phyloP scores from a whole-genome alignment of 2,888 invertebrate genomes.

The Autographa gamma region DNA sequence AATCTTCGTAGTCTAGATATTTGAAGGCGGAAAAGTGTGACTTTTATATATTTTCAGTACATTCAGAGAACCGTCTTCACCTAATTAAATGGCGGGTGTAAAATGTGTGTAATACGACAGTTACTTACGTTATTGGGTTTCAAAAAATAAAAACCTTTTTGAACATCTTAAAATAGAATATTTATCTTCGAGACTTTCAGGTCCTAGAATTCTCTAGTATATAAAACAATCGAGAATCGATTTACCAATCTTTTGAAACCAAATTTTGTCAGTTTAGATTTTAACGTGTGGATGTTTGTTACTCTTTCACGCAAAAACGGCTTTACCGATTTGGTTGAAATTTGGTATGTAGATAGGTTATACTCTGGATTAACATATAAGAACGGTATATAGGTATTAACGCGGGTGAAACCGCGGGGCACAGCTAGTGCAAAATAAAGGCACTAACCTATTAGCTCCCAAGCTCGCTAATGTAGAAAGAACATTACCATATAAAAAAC shows the following conservation, averaged over 20 bases:
- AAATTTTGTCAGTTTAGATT: no score
- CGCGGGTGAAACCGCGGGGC: no score
- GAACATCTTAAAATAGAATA: not conserved
- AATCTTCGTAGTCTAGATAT: conserved; percentile 26
- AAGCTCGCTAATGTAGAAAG: not conserved
- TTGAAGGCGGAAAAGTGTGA: conserved; percentile 34
- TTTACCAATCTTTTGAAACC: no score
- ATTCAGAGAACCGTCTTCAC: conserved; percentile 13
- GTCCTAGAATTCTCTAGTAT: not conserved
- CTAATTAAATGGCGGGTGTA: conserved; percentile 18
- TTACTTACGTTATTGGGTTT: conserved; percentile 19
- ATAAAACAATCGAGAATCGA: not conserved
- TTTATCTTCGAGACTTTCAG: not conserved
- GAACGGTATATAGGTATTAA: no score
- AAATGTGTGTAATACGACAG: conserved; percentile 14
- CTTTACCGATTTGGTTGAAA: no score
- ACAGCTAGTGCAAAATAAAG: not conserved
- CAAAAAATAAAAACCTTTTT: not conserved
- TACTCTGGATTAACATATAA: no score
- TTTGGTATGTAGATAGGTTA: no score
- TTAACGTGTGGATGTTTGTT: no score
- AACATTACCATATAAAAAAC: not conserved
- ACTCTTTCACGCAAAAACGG: no score
- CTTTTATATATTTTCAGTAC: conserved; percentile 12
- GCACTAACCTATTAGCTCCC: not conserved